Percentiles rank a stretch among this genome's conserved stretches.
These are phyloP conservation scores for Gobionotothen gibberifrons DNA, from an alignment of 2,797 vertebrate genomes.

Conservation along the genomic window DNA sequence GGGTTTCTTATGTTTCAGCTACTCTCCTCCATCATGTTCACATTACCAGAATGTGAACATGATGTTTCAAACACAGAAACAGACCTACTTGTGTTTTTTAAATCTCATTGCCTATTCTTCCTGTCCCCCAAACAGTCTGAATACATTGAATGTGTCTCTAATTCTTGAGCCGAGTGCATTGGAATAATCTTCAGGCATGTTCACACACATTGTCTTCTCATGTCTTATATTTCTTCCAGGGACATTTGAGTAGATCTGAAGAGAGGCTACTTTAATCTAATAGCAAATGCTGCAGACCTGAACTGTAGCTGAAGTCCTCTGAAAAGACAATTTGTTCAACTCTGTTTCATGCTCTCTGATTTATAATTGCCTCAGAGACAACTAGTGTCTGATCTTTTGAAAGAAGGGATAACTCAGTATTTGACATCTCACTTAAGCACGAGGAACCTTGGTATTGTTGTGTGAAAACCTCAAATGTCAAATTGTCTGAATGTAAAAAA, in stretches of 20 bases:
- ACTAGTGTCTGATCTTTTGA: slow-evolving; percentile 17
- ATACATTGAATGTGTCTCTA: slow-evolving; percentile 23
- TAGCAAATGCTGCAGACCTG: slow-evolving; percentile 23
- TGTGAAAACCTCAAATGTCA: slow-evolving; percentile 17
- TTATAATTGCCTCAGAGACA: slow-evolving; percentile 20
- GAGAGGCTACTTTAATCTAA: slow-evolving; percentile 25
- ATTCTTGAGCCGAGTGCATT: slow-evolving; percentile 29
- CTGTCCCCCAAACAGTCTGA: slow-evolving; percentile 19
- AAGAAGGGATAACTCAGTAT: slow-evolving; percentile 16
- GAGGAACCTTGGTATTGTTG: slow-evolving; percentile 8
- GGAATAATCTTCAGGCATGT: slow-evolving; percentile 51
- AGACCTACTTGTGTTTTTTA: slow-evolving; percentile 2
- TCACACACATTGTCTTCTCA: slow-evolving; percentile 20
- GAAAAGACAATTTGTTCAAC: slow-evolving; percentile 12
- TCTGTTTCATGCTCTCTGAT: slow-evolving; percentile 11
- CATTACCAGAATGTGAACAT: slow-evolving; percentile 26
- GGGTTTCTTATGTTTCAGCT: slow-evolving; percentile 48
- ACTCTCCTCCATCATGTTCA: slow-evolving; percentile 38
- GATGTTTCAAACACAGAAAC: slow-evolving; percentile 28
- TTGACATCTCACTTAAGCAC: slow-evolving; percentile 8
- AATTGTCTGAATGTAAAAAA: background rate
- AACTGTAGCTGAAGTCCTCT: slow-evolving; percentile 27
- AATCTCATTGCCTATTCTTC: slow-evolving; percentile 28
- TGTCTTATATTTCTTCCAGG: slow-evolving; percentile 28
- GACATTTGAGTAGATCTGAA: slow-evolving; percentile 22